phyloP scores from a whole-genome alignment of 2,113 vertebrate genomes.

The Esox niger region DNA sequence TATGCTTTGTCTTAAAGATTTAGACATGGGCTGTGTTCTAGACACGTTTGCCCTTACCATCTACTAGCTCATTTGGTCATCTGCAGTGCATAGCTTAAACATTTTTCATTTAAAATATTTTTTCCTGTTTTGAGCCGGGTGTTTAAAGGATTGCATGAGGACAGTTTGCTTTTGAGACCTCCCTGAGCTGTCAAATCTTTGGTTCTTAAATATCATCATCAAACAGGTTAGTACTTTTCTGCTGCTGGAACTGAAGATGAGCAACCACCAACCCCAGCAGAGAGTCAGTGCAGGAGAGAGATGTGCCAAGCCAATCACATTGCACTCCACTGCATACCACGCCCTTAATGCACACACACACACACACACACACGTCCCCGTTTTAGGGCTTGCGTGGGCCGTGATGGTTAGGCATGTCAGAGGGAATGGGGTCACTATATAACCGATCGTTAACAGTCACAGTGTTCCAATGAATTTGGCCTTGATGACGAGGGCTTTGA shows the following conservation, averaged over 20 bases:
- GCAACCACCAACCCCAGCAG: conserved; percentile 16
- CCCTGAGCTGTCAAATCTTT: background rate
- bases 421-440: conserved; percentile 5
- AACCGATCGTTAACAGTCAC: conserved; percentile 26
- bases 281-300: background rate
- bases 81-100: no score
- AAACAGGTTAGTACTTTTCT: conserved; percentile 8
- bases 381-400: background rate
- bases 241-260: conserved; percentile 7
- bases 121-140: conserved; percentile 28
- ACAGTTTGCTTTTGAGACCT: background rate
- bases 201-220: conserved; percentile 1
- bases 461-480: background rate
- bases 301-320: background rate
- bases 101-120: no score
- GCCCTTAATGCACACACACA: background rate
- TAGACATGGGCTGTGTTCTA: no score
- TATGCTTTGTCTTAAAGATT: no score
- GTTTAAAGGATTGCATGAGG: conserved; percentile 14
- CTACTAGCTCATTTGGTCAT: no score
- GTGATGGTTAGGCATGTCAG: background rate
- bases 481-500: conserved; percentile 7
- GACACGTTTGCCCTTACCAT: no score
- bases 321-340: background rate
- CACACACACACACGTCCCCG: no score